Base-by-base conservation (phyloP, 2,797 vertebrate genomes). In the Eutrigla gurnardus region DNA sequence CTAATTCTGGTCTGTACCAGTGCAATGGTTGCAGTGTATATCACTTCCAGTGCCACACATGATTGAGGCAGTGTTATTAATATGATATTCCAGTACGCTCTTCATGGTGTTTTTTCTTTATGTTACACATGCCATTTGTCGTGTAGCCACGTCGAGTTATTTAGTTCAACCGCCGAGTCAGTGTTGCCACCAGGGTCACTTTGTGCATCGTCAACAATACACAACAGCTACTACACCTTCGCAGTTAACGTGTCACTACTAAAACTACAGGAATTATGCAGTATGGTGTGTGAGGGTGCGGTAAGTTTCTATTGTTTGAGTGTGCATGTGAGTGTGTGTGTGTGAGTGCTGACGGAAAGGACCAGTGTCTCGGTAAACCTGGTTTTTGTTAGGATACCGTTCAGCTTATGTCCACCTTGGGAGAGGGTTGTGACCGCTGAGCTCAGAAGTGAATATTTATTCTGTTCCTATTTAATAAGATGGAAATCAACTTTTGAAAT, bases 381-480 rank as follows among this genome's bases (percentile, higher is more conserved):
- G 84, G 84, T 80, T 88, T 73, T 88, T 62, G 64, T 75, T 83
- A 77, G 47, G 66, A 80, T 81, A 84, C 82, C 80, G 75, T 82
- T 84, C 54, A 78, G 75, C 79, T 69, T 73, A 82, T 78, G 84
- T 88, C 84, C 83, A 82, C 73, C 62, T 62, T 9, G 37, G 59
- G 74, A 62, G 66, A 78, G 11, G 33, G 54, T 81, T 75, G 81
- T 89, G 88, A 89, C 85, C 86, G 85, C 83, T 80, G 77, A 70
- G 80, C 88, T 87, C 83, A 92, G 89, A 90, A 85, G 78, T 92
- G 66, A 92, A 85, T 94, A 94, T 93, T 94, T 93, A 93, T 93
- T 93, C 87, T 90, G 88, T 93, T 93, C 82, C 83, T 94, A 94
- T 94, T 94, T 93, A 94, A 93, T 85, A 82, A 89, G 71, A 88